These are phyloP conservation scores for Halichoerus grypus DNA, from an alignment of 2,113 vertebrate genomes.

Conservation along the genomic window DNA sequence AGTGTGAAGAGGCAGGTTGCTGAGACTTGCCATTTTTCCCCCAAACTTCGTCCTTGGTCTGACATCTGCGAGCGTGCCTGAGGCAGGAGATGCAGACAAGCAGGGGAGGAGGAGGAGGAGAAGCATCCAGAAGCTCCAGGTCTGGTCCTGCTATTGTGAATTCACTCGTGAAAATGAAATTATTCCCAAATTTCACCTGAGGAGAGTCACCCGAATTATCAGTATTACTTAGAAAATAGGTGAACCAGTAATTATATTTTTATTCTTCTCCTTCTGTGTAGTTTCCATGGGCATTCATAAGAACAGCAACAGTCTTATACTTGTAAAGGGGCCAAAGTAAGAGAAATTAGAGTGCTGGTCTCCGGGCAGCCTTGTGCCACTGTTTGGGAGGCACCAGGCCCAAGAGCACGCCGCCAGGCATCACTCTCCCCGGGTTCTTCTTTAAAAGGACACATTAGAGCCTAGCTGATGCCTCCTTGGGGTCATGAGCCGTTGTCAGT, in stretches of 20 bases:
- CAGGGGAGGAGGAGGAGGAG: neutral
- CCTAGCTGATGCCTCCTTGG: neutral
- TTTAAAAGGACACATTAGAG: neutral
- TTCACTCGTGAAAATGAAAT: neutral
- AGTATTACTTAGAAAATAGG: neutral
- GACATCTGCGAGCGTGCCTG: neutral
- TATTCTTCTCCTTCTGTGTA: neutral
- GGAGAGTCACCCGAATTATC: neutral
- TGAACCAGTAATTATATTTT: neutral
- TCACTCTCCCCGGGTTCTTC: neutral
- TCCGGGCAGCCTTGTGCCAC: neutral
- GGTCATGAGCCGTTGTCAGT: fast-evolving
- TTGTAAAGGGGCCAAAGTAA: neutral
- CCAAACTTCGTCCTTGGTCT: neutral
- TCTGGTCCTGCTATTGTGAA: neutral
- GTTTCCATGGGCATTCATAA: neutral
- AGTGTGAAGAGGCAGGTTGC: fast-evolving
- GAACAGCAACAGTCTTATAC: neutral
- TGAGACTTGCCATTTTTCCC: neutral
- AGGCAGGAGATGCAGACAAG: neutral
- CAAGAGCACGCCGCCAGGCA: fast-evolving
- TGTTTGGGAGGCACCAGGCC: neutral
- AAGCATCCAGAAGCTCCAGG: neutral
- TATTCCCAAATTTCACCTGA: neutral
- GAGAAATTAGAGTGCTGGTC: neutral